These are phyloP conservation scores for Hormaphis cornu DNA, from an alignment of 1,140 invertebrate genomes.

Conservation along the genomic window DNA sequence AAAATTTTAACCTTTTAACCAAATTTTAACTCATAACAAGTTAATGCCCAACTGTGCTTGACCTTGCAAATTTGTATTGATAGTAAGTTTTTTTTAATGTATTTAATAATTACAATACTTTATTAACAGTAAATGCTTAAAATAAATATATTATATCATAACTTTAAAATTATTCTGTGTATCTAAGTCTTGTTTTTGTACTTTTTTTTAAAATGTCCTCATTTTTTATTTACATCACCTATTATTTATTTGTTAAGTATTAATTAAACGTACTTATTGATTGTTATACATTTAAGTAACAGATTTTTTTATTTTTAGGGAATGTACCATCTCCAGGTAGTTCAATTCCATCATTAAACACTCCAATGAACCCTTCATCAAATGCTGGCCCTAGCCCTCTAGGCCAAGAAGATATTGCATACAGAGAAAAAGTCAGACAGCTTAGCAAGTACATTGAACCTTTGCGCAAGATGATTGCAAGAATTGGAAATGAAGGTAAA, in stretches of 20 bases:
- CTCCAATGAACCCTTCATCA: constrained; percentile 53
- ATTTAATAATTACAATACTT: too few relatives aligned
- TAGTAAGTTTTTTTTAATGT: too few relatives aligned
- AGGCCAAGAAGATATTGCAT: constrained; percentile 71
- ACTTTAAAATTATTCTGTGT: too few relatives aligned
- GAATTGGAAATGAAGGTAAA: constrained; percentile 70
- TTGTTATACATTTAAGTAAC: too few relatives aligned
- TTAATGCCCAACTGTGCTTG: too few relatives aligned
- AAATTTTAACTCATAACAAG: too few relatives aligned
- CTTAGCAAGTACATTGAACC: constrained; percentile 89
- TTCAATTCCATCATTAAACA: constrained; percentile 58
- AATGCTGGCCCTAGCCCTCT: constrained; percentile 58
- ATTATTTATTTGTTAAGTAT: not conserved
- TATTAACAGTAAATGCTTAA: too few relatives aligned
- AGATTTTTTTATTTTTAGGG: not conserved
- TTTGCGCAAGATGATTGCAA: constrained; percentile 72
- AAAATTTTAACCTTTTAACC: too few relatives aligned
- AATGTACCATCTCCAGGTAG: constrained; percentile 51
- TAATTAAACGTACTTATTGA: not conserved
- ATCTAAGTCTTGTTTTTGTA: too few relatives aligned
- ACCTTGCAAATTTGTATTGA: too few relatives aligned
- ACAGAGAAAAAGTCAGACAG: constrained; percentile 83
- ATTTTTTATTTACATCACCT: not conserved
- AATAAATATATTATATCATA: too few relatives aligned
- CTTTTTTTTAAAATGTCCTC: too few relatives aligned